Evolutionary conservation across 1,140 invertebrate species (phyloP), one percentile per base, ranked within the genome.

Genomic region (Araneus ventricosus): DNA sequence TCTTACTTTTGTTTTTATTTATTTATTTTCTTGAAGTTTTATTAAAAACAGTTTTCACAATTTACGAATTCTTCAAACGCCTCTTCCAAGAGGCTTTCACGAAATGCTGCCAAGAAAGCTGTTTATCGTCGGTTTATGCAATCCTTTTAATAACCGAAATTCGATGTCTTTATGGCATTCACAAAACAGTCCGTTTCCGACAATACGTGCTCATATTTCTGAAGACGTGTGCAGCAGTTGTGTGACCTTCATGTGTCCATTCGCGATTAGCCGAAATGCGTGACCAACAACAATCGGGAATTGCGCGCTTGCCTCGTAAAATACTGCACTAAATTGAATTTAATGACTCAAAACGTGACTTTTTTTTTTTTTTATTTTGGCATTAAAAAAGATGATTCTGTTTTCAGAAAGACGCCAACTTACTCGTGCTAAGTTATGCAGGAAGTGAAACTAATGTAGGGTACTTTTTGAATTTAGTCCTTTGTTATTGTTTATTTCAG

Each of bases 281-380:
- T 75, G 70, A 75, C 70, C 70, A 75, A 34, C 70, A 75, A 75
- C 70, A 75, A 75, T 75, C 70, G 63, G 27, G 63, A 67, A 67
- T 67, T 14, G 63, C 63, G 70, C 70, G 70, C 30, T 75, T 22
- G 27, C 27, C 30, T 75, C 70, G 70, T 75, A 75, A 75, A 75
- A 75, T 34, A 30, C 30, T 75, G 70, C 70, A 75, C 70, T 75
- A 34, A 75, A 75, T 14, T 34, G 70, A 75, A 75, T 75, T 75
- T 75, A 75, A 75, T 34, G 70, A 75, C 70, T 75, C 70, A 75
- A 75, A 75, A 75, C 70, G 70, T 34, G 30, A 75, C 3, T 34
- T 34, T 75, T 22, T 67, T 5, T 67, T 27, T 30, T 67, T 75
- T 75, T 22, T 34, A 7, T n/a, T 63, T 63, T 63, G 20, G 30